phyloP scores from a whole-genome alignment of 2,888 invertebrate species.

The Eupithecia dodoneata region DNA sequence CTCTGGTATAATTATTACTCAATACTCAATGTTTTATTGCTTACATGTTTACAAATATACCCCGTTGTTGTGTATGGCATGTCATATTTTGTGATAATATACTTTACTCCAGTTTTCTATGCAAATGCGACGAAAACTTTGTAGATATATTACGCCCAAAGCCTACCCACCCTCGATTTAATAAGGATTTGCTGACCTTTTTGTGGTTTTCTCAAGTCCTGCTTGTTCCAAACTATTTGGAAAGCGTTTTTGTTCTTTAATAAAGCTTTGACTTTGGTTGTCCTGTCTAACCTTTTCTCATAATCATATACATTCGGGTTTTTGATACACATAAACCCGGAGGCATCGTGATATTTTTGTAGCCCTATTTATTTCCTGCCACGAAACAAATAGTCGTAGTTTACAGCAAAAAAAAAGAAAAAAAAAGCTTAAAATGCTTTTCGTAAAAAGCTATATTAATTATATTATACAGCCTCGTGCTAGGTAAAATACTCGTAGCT shows the following conservation, averaged over 20 bases:
- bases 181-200: constrained; percentile 30
- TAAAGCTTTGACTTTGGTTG: constrained; percentile 4
- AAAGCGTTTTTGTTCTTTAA: constrained; percentile 4
- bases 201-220: constrained; percentile 6
- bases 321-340: background rate
- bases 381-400: too few relatives aligned
- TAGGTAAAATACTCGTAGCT: background rate
- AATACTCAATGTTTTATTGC: too few relatives aligned
- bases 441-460: too few relatives aligned
- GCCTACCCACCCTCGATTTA: constrained; percentile 20
- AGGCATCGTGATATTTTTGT: background rate
- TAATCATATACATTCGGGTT: background rate
- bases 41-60: too few relatives aligned
- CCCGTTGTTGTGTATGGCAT: too few relatives aligned
- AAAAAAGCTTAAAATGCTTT: too few relatives aligned
- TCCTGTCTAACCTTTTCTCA: background rate
- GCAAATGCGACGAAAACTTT: constrained; percentile 13
- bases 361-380: background rate
- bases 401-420: background rate
- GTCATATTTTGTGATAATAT: too few relatives aligned
- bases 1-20: too few relatives aligned
- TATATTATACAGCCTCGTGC: too few relatives aligned
- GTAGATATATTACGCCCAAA: constrained; percentile 12
- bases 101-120: constrained; percentile 8
- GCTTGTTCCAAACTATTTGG: constrained; percentile 5